A percentile compares a stretch with the other conserved stretches of the same genome.
phyloP scores from a whole-genome alignment of 1,140 invertebrate genomes.

The Caerostris darwini region DNA sequence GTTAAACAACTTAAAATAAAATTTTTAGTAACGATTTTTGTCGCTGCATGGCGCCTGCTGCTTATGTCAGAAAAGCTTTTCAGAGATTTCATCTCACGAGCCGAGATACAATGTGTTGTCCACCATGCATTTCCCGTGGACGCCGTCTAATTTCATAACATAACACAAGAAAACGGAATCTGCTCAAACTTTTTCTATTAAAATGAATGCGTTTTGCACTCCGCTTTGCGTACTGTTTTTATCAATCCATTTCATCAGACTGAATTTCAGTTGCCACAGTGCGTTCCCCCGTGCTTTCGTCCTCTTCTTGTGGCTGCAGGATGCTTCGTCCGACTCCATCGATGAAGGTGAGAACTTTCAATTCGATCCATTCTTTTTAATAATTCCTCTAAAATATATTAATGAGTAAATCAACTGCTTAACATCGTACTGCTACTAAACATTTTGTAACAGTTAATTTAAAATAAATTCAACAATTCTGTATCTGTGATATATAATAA shows the following conservation, averaged over 20 bases:
- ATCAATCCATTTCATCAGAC: not conserved
- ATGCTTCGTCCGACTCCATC: not conserved
- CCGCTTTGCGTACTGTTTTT: not conserved
- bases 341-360: constrained; percentile 22
- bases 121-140: not conserved
- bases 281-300: not conserved
- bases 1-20: not conserved
- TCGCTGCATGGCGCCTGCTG: constrained; percentile 68
- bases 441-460: too few relatives aligned
- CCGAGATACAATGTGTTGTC: not conserved
- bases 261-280: not conserved
- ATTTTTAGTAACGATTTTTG: constrained; percentile 61
- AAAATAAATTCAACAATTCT: too few relatives aligned
- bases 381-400: not conserved
- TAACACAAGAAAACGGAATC: not conserved
- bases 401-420: not conserved
- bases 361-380: not conserved
- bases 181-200: too few relatives aligned
- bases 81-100: not conserved
- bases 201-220: not conserved
- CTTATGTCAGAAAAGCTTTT: not conserved
- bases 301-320: not conserved
- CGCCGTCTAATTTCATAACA: not conserved
- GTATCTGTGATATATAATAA: too few relatives aligned
- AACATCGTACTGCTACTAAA: too few relatives aligned